These are phyloP conservation scores for Campoplex nolae DNA, from an alignment of 2,888 invertebrate genomes.

Conservation along the genomic window DNA sequence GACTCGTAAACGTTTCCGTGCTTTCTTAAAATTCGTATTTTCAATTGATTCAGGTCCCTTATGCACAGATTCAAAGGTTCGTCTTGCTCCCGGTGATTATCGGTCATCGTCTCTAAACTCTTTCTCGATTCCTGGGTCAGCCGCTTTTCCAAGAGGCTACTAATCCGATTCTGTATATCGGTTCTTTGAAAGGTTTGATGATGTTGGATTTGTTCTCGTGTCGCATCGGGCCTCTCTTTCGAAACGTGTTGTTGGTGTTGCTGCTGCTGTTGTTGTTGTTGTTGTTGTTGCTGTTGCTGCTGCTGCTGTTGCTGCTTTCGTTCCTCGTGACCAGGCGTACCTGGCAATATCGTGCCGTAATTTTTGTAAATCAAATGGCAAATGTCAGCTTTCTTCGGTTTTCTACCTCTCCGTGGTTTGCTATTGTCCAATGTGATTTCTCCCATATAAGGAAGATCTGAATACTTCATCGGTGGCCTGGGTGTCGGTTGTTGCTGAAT, in stretches of 20 bases:
- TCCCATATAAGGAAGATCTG: slow-evolving; percentile 96
- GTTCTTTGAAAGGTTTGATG: slow-evolving; percentile 85
- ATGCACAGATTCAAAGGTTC: slow-evolving; percentile 94
- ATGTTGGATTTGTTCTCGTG: slow-evolving; percentile 71
- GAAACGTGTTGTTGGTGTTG: slow-evolving; percentile 58
- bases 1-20: slow-evolving; percentile 88
- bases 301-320: slow-evolving; percentile 71
- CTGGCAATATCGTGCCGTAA: slow-evolving; percentile 94
- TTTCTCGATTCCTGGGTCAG: slow-evolving; percentile 89
- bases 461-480: slow-evolving; percentile 88
- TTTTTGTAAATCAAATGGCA: slow-evolving; percentile 96
- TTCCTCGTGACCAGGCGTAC: slow-evolving; percentile 87
- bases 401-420: slow-evolving; percentile 93
- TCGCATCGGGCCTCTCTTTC: slow-evolving; percentile 73
- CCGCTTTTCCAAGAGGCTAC: slow-evolving; percentile 89
- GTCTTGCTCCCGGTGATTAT: slow-evolving; percentile 86
- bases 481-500: slow-evolving; percentile 69
- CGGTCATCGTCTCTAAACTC: slow-evolving; percentile 81
- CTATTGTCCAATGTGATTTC: slow-evolving; percentile 96
- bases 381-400: slow-evolving; percentile 96
- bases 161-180: slow-evolving; percentile 89
- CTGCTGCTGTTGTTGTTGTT: slow-evolving; percentile 63
- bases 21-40: slow-evolving; percentile 88
- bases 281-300: slow-evolving; percentile 71
- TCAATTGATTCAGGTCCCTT: slow-evolving; percentile 90